phyloP scores from a whole-genome alignment of 1,140 invertebrate genomes.

The Scylla paramamosain region DNA sequence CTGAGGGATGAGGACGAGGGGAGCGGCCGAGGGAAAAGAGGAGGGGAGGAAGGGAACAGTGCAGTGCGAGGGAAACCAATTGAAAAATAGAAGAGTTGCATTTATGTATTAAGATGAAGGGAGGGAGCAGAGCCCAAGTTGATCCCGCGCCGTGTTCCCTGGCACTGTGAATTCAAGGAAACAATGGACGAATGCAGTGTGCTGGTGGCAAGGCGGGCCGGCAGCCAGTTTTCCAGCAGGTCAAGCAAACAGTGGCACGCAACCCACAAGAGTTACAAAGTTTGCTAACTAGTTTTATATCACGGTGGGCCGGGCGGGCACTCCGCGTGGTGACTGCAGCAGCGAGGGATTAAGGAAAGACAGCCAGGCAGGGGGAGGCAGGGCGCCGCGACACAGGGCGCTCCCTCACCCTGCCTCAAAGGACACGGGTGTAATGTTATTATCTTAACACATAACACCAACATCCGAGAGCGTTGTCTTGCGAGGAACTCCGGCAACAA shows the following conservation, averaged over 20 bases:
- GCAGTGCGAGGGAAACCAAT: not conserved
- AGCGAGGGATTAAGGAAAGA: not conserved
- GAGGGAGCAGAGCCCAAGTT: not conserved
- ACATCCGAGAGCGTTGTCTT: no score
- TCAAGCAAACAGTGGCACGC: not conserved
- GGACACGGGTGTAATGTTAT: no score
- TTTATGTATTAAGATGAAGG: slow-evolving; percentile 16
- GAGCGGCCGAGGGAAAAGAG: no score
- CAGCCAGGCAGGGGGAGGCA: not conserved
- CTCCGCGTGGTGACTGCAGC: not conserved
- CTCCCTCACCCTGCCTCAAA: no score
- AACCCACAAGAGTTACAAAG: not conserved
- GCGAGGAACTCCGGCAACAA: no score
- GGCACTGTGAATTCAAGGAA: not conserved
- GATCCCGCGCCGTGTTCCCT: not conserved
- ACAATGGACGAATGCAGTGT: not conserved
- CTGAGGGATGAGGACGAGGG: no score
- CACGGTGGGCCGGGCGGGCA: not conserved
- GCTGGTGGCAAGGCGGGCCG: not conserved
- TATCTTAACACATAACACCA: no score
- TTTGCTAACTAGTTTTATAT: slow-evolving; percentile 24
- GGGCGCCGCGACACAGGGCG: not conserved
- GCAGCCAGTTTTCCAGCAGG: not conserved
- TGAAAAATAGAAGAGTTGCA: not conserved
- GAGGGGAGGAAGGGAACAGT: not conserved